These are phyloP conservation scores for Diplazon laetatorius DNA, from an alignment of 2,888 invertebrate genomes.

Conservation along the genomic window DNA sequence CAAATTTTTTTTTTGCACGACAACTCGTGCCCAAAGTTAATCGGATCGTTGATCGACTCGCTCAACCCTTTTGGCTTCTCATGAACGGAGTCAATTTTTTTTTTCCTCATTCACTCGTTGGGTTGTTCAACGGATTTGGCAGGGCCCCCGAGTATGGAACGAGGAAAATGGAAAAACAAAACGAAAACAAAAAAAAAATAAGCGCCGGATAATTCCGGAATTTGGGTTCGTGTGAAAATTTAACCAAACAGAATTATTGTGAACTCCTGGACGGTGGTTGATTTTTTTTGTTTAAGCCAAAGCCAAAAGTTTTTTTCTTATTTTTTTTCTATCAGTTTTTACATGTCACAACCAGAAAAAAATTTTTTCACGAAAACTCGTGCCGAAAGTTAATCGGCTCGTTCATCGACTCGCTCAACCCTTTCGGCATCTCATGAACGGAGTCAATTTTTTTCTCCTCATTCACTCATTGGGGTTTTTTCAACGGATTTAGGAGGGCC, in stretches of 20 bases:
- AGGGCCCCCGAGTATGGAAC: not conserved
- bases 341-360: slow-evolving; percentile 10
- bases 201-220: slow-evolving; percentile 46
- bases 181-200: slow-evolving; percentile 27
- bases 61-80: slow-evolving; percentile 61
- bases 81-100: slow-evolving; percentile 69
- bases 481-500: not conserved
- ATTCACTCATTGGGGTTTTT: slow-evolving; percentile 17
- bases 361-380: slow-evolving; percentile 40
- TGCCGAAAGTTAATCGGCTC: slow-evolving; percentile 59
- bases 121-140: not conserved
- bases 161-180: slow-evolving; percentile 26
- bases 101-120: slow-evolving; percentile 26
- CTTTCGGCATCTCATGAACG: slow-evolving; percentile 63
- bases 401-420: slow-evolving; percentile 64
- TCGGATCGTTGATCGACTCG: slow-evolving; percentile 63
- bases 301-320: slow-evolving; percentile 2
- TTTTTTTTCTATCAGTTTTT: slow-evolving; percentile 34
- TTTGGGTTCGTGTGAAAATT: too few relatives aligned
- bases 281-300: too few relatives aligned
- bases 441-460: slow-evolving; percentile 65
- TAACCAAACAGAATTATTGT: too few relatives aligned
- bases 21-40: slow-evolving; percentile 50
- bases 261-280: too few relatives aligned
- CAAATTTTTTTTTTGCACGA: slow-evolving; percentile 45